phyloP scores from a whole-genome alignment of 2,113 vertebrate species.

The Asarcornis scutulata region DNA sequence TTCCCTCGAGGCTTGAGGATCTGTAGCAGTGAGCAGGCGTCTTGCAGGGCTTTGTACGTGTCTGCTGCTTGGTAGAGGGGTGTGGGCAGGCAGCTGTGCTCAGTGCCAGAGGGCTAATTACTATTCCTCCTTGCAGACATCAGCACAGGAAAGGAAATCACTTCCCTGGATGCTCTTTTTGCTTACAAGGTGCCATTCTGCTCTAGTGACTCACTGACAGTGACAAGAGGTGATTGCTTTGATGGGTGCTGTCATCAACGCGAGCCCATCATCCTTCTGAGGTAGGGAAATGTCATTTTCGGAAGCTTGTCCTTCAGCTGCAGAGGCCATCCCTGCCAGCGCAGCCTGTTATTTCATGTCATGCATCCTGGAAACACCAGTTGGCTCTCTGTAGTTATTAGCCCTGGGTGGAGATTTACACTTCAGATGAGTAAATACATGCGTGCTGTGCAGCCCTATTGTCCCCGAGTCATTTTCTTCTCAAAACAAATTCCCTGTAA shows the following conservation, averaged over 20 bases:
- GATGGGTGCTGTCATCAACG: background rate
- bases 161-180: constrained; percentile 39
- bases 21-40: background rate
- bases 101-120: constrained; percentile 28
- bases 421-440: background rate
- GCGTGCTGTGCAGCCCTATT: background rate
- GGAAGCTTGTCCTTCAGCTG: background rate
- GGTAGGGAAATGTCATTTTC: constrained; percentile 2
- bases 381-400: constrained; percentile 2
- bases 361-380: background rate
- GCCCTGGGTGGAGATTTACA: background rate
- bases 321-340: background rate
- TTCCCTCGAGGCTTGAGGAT: background rate
- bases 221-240: constrained; percentile 45
- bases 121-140: constrained; percentile 41
- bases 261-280: background rate
- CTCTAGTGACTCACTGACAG: constrained; percentile 28
- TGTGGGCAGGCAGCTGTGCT: constrained; percentile 34
- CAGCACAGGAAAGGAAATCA: constrained; percentile 26
- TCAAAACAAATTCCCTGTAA: background rate
- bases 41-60: background rate
- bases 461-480: background rate
- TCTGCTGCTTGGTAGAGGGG: background rate
- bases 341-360: constrained; percentile 34
- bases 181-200: constrained; percentile 20